Evolutionary conservation across 1,140 invertebrate species (phyloP), one percentile per base, ranked within the genome.

Genomic region (Temnothorax curvispinosus): DNA sequence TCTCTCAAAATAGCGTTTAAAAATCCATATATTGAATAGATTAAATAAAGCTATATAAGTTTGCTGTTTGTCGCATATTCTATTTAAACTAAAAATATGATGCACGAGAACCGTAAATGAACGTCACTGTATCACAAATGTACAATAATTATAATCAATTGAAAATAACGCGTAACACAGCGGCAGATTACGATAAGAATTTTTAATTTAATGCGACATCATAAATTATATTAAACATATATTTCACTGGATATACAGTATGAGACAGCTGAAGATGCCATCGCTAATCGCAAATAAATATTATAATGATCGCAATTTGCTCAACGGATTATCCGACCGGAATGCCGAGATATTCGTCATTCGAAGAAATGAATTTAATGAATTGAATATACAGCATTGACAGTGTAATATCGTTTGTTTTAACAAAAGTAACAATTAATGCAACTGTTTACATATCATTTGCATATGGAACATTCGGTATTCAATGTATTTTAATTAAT

Each of bases 361-460:
- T 58, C 50, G 69, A 60, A 84, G 54, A 84, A 75, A 62, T 32
- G 64, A 81, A 56, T 71, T 81, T 81, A 84, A 84, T 84, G 80
- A 84, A 84, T 84, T 75, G 13, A 60, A 62, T 50, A 74, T 75
- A 60, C 27, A 50, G 32, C 13, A 50, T 27, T 13, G 21, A 27
- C 27, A 18, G 13, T 60, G 80, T 84, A 47, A 84, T 60, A 74
- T 75, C 69, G 80, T 75, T 84, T 84, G 80, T 44, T 84, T 75
- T 67, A 35, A 50, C 54, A 74, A 75, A 84, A 84, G 80, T 84
- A 84, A 84, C 80, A 84, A 84, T 84, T 84, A 84, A 74, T 84
- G 69, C 80, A 56, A 74, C 52, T 84, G 69, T 74, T 75, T 84
- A 38, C 69, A 84, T 84, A 84, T 84, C 80, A 84, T 75, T 84